Base-by-base conservation (phyloP, 2,113 vertebrate species). In the Toxotes jaculatrix region DNA sequence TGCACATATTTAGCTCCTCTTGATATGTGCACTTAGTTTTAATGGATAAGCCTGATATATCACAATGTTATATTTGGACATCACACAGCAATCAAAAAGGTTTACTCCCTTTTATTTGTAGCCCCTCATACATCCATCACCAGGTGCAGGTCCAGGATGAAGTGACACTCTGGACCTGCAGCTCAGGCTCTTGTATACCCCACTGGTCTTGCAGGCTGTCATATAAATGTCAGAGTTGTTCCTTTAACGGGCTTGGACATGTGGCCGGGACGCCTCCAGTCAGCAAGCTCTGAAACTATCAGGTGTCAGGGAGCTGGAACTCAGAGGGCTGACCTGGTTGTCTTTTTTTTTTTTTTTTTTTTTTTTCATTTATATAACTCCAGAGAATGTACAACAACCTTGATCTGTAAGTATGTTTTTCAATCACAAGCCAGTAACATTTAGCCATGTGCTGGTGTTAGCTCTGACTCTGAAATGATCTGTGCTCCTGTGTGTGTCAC, bases 261-360 rank as follows among this genome's bases (percentile, higher is more conserved):
- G 34, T 10, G 32, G 5, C 38, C 14, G 4, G 5, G 19, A 65
- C 2, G 9, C 27, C 27, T 66, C 21, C 16, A 21, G 68, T 64
- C 81, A 74, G 68, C 79, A 73, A 27, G 27, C 12, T 0, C 0
- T 70, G 2, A 27, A 76, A 3, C 74, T 77, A 86, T 77, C 88
- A 57, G 9, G 31, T 87, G 66, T 82, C 74, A 23, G 17, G 12
- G 2, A 36, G 19, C 38, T 71, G 69, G 4, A 71, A 36, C 49
- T 53, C 1, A 21, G 16, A 9, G 4, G 4, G n/a, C 45, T 0
- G 0, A 27, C 23, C 34, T 0, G 16, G 1, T 9, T 57, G 5
- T n/a, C 42, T 4, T 2, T 14, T 57, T 6, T 13, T 61, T 45
- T 6, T 36, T 36, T 36, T 36, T 5, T 36, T 36, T 40, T 6